Percentiles rank a stretch among this genome's conserved stretches.
Conservation (phyloP, 2,113 vertebrate species). For the Ochotona curzoniae region DNA sequence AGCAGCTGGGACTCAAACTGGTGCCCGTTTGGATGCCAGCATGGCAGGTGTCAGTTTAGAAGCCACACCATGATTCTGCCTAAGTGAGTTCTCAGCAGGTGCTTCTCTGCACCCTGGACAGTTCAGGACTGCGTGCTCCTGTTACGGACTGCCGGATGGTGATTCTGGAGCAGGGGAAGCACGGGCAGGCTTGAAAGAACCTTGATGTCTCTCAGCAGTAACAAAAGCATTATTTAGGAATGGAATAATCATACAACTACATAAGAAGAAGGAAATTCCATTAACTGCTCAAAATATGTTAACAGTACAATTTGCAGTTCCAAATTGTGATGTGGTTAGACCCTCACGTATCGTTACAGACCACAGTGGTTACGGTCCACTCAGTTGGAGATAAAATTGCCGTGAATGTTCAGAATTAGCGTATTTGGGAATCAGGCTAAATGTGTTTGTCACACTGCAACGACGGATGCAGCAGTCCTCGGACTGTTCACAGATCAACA, state of each 20-base stretch:
- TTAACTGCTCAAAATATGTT: neutral
- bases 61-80: too few relatives aligned
- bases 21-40: too few relatives aligned
- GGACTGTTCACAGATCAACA: neutral
- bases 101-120: neutral
- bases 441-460: slow-evolving; percentile 4
- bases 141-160: neutral
- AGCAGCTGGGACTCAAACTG: too few relatives aligned
- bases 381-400: neutral
- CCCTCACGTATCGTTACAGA: slow-evolving; percentile 37
- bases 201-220: slow-evolving; percentile 6
- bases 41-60: too few relatives aligned
- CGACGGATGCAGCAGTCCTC: neutral
- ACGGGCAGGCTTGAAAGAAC: neutral
- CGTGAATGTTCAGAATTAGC: neutral
- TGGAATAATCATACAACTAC: neutral
- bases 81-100: neutral
- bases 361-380: slow-evolving; percentile 9
- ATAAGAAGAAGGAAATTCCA: slow-evolving; percentile 30
- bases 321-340: slow-evolving; percentile 24
- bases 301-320: neutral
- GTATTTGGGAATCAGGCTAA: slow-evolving; percentile 49
- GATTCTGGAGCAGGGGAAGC: neutral
- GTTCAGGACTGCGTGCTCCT: neutral
- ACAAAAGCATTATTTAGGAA: slow-evolving; percentile 32